Evolutionary conservation across 2,113 vertebrate genomes (phyloP).

Genomic region (Chrysemys picta): DNA sequence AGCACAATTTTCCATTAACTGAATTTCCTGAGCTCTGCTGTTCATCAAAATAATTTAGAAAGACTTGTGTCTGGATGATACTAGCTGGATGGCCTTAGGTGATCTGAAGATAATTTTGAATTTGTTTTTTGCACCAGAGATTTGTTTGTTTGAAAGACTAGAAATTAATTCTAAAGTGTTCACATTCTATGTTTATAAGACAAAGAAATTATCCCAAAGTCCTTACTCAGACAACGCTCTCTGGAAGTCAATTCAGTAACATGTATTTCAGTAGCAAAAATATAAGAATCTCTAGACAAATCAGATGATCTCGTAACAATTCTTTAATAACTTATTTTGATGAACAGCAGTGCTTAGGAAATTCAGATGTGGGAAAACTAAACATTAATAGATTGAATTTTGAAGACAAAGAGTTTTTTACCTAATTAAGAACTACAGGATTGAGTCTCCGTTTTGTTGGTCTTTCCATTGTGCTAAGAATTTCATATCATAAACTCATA

Average conservation of each 20-base stretch:
- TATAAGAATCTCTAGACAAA: neutral
- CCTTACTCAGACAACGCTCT: neutral
- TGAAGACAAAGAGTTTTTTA: neutral
- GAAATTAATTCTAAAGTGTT: neutral
- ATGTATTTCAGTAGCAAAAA: neutral
- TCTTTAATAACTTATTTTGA: neutral
- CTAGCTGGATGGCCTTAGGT: conserved; percentile 20
- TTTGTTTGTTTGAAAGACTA: neutral
- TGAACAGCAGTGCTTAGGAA: conserved; percentile 1
- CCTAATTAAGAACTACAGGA: neutral
- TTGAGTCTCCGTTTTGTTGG: neutral
- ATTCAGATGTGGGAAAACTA: neutral
- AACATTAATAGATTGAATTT: neutral
- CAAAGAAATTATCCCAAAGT: neutral
- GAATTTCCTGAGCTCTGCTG: conserved; percentile 26
- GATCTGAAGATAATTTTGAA: conserved; percentile 16
- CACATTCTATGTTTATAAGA: neutral
- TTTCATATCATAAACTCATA: neutral
- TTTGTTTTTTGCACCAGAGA: neutral
- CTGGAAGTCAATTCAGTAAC: neutral
- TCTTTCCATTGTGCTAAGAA: neutral
- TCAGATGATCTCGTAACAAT: neutral
- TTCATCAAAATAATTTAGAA: conserved; percentile 45
- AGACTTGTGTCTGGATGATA: neutral
- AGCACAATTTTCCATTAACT: conserved; percentile 21